Evolutionary conservation across 2,797 vertebrate genomes (phyloP).

Genomic region (Chrysocyon brachyurus): DNA sequence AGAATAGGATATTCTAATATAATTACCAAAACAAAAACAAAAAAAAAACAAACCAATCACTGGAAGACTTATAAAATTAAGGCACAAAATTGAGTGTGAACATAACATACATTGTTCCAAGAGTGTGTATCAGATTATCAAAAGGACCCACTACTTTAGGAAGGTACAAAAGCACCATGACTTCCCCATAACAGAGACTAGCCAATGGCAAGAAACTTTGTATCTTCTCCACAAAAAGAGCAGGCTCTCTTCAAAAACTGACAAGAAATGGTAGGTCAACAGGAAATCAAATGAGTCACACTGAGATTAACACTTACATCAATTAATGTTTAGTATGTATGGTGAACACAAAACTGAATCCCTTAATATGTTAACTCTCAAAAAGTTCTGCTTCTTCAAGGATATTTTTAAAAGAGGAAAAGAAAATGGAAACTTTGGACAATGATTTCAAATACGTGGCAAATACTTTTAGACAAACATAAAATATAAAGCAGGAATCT

Average conservation of each 20-base stretch:
- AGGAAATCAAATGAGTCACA: constrained; percentile 62
- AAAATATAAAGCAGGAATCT: constrained; percentile 35
- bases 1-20: not conserved
- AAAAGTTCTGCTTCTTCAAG: not conserved
- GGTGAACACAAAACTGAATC: constrained; percentile 62
- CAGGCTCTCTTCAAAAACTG: constrained; percentile 14
- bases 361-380: not conserved
- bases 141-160: not conserved
- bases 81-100: constrained; percentile 33
- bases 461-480: constrained; percentile 42
- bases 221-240: constrained; percentile 63
- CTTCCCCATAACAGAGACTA: constrained; percentile 46
- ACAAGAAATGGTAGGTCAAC: constrained; percentile 66
- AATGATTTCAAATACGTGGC: constrained; percentile 38
- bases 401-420: constrained; percentile 39
- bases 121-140: not conserved
- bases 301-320: constrained; percentile 62
- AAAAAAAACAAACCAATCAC: not conserved
- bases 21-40: constrained; percentile 50
- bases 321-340: constrained; percentile 54
- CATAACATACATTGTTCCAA: constrained; percentile 15
- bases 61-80: constrained; percentile 45
- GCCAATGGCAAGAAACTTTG: constrained; percentile 38
- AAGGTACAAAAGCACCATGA: not conserved
- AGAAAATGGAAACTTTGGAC: constrained; percentile 42